Evolutionary conservation across 2,888 invertebrate species (phyloP).

Genomic region (Mythimna albipuncta): DNA sequence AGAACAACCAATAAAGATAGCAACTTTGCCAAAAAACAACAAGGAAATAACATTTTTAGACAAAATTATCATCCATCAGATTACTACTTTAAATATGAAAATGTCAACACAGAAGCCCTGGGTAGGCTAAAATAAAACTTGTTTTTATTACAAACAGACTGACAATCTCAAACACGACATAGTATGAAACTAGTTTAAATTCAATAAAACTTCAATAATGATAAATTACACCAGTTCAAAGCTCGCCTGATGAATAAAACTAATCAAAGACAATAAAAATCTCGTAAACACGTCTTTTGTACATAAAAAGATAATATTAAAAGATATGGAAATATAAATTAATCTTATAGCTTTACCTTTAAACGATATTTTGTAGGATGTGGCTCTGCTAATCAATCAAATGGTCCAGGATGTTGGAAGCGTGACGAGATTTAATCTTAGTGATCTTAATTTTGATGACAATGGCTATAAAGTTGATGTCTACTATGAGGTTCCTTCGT

Average conservation of each 20-base stretch:
- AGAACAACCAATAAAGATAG: constrained; percentile 6
- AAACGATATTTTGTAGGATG: constrained; percentile 32
- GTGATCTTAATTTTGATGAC: constrained; percentile 51
- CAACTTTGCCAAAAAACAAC: not conserved
- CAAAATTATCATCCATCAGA: not conserved
- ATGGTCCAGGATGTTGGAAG: constrained; percentile 42
- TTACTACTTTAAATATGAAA: not conserved
- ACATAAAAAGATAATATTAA: constrained; percentile 39
- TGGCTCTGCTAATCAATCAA: constrained; percentile 42
- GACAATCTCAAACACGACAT: not conserved
- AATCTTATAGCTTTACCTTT: constrained; percentile 23
- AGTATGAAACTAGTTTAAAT: constrained; percentile 27
- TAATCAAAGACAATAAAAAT: constrained; percentile 60
- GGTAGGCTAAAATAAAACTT: not conserved
- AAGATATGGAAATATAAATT: constrained; percentile 25
- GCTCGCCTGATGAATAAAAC: constrained; percentile 52
- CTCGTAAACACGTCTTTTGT: constrained; percentile 50
- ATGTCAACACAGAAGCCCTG: not conserved
- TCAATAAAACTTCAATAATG: constrained; percentile 51
- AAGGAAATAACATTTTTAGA: not conserved
- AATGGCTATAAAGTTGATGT: constrained; percentile 27
- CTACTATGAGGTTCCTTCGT: not conserved
- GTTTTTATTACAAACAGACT: not conserved
- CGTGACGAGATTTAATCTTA: constrained; percentile 34
- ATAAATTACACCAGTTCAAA: constrained; percentile 48